Base-by-base conservation (phyloP, 1,140 invertebrate species). In the Halictus rubicundus region DNA sequence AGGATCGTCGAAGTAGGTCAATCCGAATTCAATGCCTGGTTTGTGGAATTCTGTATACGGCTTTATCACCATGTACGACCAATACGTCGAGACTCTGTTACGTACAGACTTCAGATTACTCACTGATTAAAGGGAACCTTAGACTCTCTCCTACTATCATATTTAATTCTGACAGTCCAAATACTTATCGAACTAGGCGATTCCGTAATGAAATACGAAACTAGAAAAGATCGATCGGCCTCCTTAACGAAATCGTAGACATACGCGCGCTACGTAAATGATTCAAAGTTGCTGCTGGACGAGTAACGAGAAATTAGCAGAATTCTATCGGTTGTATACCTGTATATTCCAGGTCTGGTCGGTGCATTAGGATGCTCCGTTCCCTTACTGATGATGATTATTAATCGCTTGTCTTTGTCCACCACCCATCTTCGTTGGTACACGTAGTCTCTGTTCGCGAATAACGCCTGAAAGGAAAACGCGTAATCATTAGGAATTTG, bases 1-100 rank as follows among this genome's bases (percentile, higher is more conserved):
- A 23, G 97, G 97, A 94, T 97, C 96, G 90, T 98, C 97, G 90
- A 96, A 98, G 92, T 98, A 98, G 1, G 97, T 98, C 9, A 98
- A 93, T 39, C 95, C 95, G 92, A 97, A 98, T 91, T 98, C 97
- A 81, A 97, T 94, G n/a, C 96, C 96, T 80, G 95, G 95, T 90
- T 96, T 93, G 81, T 95, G 90, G 68, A 94, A 92, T 49, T 95
- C 93, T 49, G 93, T 92, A 46, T 94, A 92, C 4, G 96, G 96
- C 92, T 95, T 96, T 74, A 98, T 96, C 0, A 97, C 96, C 95
- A 98, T 97, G 78, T 96, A 95, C 63, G 97, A 97, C 96, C 96
- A 97, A 82, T 97, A 98, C 37, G 97, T 95, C 8, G 94, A 94
- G 5, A 98, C 97, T 86, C 95, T 93, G 76, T 68, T 87, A 87